These are phyloP conservation scores for Enteromius unitaeniatus DNA, from an alignment of 2,797 vertebrate species.

Conservation along the genomic window DNA sequence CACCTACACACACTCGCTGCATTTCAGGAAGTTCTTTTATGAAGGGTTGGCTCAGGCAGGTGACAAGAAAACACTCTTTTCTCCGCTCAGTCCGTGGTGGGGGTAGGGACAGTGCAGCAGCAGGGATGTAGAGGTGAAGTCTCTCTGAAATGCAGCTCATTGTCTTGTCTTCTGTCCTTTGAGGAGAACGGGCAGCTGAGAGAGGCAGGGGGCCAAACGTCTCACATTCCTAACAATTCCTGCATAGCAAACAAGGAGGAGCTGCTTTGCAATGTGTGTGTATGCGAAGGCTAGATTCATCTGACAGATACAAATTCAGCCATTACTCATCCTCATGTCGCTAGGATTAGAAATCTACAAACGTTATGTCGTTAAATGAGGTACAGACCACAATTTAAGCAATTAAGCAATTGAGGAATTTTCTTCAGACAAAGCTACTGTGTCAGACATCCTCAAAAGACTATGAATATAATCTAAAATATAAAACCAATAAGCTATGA, in stretches of 20 bases:
- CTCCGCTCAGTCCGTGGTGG: not conserved
- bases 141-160: slow-evolving; percentile 48
- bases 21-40: slow-evolving; percentile 55
- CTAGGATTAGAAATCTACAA: not conserved
- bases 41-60: slow-evolving; percentile 50
- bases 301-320: not conserved
- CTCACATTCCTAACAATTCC: slow-evolving; percentile 58
- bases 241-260: slow-evolving; percentile 50
- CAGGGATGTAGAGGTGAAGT: slow-evolving; percentile 51
- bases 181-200: slow-evolving; percentile 49
- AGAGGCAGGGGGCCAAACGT: slow-evolving; percentile 51
- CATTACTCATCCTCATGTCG: not conserved
- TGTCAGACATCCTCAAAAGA: not conserved
- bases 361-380: not conserved
- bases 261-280: slow-evolving; percentile 62
- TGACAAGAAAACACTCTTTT: slow-evolving; percentile 48
- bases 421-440: not conserved
- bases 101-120: slow-evolving; percentile 25
- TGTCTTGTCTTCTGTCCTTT: slow-evolving; percentile 54
- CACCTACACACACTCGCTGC: slow-evolving; percentile 45
- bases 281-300: not conserved
- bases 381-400: too few species aligned
- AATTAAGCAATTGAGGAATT: not conserved
- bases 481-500: not conserved
- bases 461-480: not conserved